These are phyloP conservation scores for Prunella himalayana DNA, from an alignment of 2,113 vertebrate genomes.

Conservation along the genomic window DNA sequence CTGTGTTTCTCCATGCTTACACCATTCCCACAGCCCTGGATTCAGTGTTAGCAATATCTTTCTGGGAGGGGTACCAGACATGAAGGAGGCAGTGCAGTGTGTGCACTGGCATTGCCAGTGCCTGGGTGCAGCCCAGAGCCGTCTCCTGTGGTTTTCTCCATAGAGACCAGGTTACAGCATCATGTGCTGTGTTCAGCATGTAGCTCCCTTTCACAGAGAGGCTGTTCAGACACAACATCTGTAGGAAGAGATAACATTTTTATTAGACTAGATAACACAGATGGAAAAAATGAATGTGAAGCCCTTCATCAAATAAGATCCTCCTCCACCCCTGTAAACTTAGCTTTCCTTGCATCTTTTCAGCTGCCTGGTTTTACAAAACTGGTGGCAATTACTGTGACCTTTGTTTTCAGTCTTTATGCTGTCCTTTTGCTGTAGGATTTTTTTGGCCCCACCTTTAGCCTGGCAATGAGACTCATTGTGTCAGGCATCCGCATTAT, in stretches of 20 bases:
- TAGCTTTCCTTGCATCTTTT: neutral
- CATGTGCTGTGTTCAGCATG: neutral
- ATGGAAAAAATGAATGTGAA: slow-evolving; percentile 37
- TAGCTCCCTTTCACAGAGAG: neutral
- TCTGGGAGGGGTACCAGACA: neutral
- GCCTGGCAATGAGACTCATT: neutral
- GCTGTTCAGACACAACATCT: slow-evolving; percentile 3
- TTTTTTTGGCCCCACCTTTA: neutral
- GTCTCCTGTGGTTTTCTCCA: neutral
- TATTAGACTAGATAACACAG: slow-evolving; percentile 41
- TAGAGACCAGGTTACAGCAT: neutral
- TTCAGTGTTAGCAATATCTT: accelerated
- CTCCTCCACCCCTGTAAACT: neutral
- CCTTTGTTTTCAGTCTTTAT: slow-evolving; percentile 5
- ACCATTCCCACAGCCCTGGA: neutral
- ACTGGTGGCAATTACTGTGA: neutral
- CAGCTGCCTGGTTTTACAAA: neutral
- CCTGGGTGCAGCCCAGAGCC: neutral
- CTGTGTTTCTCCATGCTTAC: neutral
- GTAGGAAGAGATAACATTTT: slow-evolving; percentile 45
- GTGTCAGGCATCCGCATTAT: neutral
- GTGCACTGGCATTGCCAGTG: neutral
- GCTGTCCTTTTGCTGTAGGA: neutral
- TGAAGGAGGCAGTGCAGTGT: neutral
- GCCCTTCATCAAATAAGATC: slow-evolving; percentile 25